Conservation (phyloP, 2,888 invertebrate species). For the Aelia acuminata region DNA sequence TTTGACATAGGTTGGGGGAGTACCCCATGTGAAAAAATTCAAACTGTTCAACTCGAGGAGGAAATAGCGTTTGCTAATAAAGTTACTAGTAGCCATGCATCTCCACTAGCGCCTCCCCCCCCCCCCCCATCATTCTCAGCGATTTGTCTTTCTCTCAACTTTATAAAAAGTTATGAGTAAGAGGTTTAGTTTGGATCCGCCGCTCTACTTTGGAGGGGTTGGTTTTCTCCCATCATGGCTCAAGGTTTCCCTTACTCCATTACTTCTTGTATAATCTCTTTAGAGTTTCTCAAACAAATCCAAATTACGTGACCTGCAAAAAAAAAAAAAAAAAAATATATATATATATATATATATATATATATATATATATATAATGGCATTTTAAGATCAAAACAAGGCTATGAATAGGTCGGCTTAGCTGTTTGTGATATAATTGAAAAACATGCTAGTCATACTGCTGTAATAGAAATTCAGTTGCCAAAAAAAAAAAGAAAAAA, state of each 20-base stretch:
- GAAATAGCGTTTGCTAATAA: slow-evolving; percentile 13
- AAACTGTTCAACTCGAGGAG: background rate
- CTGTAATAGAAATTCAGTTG: no score
- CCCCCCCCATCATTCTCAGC: background rate
- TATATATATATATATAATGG: no score
- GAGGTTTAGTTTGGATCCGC: background rate
- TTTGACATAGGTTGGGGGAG: background rate
- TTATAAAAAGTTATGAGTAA: slow-evolving; percentile 21
- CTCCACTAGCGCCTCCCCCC: background rate
- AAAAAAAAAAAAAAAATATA: background rate
- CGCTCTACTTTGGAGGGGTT: background rate
- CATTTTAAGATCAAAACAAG: no score
- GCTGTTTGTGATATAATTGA: no score
- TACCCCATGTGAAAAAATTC: background rate
- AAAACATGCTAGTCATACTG: no score
- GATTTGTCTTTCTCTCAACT: slow-evolving; percentile 6
- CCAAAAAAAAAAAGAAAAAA: no score
- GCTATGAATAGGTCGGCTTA: no score
- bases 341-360: no score
- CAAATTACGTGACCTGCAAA: background rate
- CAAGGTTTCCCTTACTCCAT: background rate
- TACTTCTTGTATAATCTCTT: background rate
- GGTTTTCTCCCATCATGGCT: background rate
- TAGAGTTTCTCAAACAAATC: background rate
- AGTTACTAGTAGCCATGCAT: background rate